Percentiles rank a stretch among this genome's conserved stretches.
phyloP scores from a whole-genome alignment of 2,113 vertebrate genomes.

The Lichenostomus cassidix region DNA sequence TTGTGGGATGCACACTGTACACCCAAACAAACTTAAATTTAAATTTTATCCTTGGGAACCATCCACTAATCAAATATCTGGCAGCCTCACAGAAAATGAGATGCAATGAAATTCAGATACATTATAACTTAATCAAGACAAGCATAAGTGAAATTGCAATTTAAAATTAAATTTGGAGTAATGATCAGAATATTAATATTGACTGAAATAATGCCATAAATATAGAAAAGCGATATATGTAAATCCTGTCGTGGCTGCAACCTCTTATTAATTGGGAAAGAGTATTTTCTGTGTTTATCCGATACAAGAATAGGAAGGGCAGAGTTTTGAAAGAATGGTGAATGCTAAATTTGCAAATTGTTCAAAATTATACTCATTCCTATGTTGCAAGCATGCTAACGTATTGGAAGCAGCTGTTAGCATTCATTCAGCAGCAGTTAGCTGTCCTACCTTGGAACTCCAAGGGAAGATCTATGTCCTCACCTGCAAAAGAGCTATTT shows the following conservation, averaged over 20 bases:
- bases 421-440: neutral
- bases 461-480: neutral
- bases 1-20: neutral
- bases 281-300: neutral
- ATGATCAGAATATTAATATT: neutral
- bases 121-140: neutral
- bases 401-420: neutral
- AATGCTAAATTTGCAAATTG: neutral
- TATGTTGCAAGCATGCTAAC: neutral
- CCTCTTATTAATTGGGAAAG: neutral
- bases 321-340: neutral
- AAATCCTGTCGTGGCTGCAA: neutral
- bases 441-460: neutral
- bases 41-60: neutral
- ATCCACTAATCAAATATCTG: neutral
- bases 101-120: neutral
- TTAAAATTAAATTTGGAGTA: neutral
- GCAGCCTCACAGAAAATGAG: neutral
- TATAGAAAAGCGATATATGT: neutral
- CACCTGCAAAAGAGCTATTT: neutral
- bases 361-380: neutral
- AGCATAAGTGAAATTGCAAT: neutral
- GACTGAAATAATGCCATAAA: neutral
- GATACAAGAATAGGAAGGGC: neutral
- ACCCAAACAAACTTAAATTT: neutral